Evolutionary conservation across 2,797 vertebrate genomes (phyloP), one percentile per base, ranked within the genome.

Genomic region (Brachyrhaphis roseni): DNA sequence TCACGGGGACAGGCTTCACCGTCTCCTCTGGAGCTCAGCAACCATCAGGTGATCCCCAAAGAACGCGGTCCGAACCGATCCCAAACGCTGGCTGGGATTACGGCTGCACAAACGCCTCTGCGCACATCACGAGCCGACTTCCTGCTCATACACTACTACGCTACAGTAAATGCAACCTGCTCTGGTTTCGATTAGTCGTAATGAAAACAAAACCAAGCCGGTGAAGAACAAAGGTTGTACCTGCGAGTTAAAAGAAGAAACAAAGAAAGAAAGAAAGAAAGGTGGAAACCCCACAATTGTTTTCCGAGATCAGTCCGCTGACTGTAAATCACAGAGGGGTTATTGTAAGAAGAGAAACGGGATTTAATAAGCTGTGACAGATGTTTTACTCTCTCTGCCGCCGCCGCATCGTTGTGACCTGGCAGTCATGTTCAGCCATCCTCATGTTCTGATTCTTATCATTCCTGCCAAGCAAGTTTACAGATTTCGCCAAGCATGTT

Each of bases 101-200:
- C 68, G 51, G n/a, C 18, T 12, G 47, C 23, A 85, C 77, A 78
- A 51, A 80, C 36, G 53, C 26, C 36, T 45, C 5, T 18, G 71
- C 82, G 85, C 77, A 75, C 79, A 75, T 64, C 47, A 76, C 55
- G 26, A 34, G 76, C 72, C 72, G 78, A 84, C 89, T 94, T 94
- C 94, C 94, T 93, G 93, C 87, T 76, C 74, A 64, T 82, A 84
- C 83, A 76, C 85, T 74, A 84, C 85, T 55, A 79, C 72, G 23
- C 46, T 82, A 90, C 90, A 84, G 86, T 89, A 74, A 86, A 91
- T 10, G 88, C 82, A 64, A 57, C 46, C 15, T 80, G 88, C 80
- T 71, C 79, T 78, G 79, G 91, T 92, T 95, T 95, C 89, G 85
- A 78, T 94, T 86, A 85, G 84, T 74, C 57, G 90, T 83, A 75